Evolutionary conservation across 2,888 invertebrate genomes (phyloP), one percentile per base, ranked within the genome.

Genomic region (Pheosia gnoma): DNA sequence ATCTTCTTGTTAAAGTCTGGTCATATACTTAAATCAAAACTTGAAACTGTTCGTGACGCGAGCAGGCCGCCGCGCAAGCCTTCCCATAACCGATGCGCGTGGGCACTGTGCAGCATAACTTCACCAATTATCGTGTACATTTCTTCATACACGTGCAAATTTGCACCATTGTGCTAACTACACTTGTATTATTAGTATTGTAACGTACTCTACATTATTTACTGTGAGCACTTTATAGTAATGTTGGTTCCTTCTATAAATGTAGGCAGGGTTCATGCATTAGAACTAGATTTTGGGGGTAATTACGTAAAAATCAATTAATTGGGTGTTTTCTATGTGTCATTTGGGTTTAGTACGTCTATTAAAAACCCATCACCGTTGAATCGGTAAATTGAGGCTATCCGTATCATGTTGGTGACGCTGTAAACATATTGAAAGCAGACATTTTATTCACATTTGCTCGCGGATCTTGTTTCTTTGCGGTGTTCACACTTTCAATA

Each of bases 71-170:
- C 60, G 58, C 67, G 59, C 63, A 65, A 65, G 70, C 69, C 67
- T 68, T 63, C 63, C 58, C 68, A 62, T 8, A 54, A 13, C 25
- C 59, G 60, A 58, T 66, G 72, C 68, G 74, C 79, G 78, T 79
- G 74, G 77, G 78, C 69, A 66, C 39, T 10, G 8, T 11, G 39
- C 55, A 55, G 13, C 68, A 62, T 66, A 67, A 62, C 63, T 57
- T 61, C 56, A 61, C 66, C 65, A 74, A 75, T 75, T 68, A 73
- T 72, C 63, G 66, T 63, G 59, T 66, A 63, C 65, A 63, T 72
- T 72, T 70, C 70, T 41, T 62, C 62, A 70, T 62, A 49, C 58
- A 47, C 13, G 36, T 57, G 55, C 51, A 61, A 53, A 59, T 68
- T 73, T 61, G 63, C 65, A 64, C 61, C n/a, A 39, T 43, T 39